A percentile compares a stretch with the other conserved stretches of the same genome.
Conservation (phyloP, 2,888 invertebrate species). For the Frankliniella intonsa region DNA sequence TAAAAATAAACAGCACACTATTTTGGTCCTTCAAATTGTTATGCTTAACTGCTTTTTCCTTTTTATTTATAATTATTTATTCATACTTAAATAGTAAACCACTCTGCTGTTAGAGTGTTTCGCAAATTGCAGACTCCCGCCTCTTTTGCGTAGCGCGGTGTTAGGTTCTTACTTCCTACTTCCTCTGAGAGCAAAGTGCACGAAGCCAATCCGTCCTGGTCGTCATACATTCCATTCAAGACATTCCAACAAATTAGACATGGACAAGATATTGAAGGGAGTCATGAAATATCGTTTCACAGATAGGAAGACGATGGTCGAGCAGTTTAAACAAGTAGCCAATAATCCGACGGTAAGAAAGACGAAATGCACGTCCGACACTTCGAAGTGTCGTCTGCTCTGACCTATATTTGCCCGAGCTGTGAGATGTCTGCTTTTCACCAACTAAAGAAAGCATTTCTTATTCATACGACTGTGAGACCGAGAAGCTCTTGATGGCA, state of each 20-base stretch:
- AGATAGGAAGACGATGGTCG: conserved; percentile 79
- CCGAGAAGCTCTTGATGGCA: background rate
- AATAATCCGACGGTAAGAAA: conserved; percentile 78
- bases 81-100: no score
- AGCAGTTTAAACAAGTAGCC: conserved; percentile 84
- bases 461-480: no score
- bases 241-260: conserved; percentile 43
- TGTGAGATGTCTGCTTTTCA: background rate
- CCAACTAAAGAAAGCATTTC: background rate
- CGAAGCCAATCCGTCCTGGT: background rate
- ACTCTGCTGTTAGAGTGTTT: no score
- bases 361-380: background rate
- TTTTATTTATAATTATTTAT: no score
- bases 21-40: no score
- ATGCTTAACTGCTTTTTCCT: no score
- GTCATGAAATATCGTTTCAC: conserved; percentile 83
- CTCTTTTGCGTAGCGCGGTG: no score
- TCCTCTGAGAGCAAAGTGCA: conserved; percentile 1
- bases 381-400: conserved; percentile 27
- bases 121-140: no score
- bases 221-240: background rate
- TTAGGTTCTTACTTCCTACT: background rate
- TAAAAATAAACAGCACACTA: no score
- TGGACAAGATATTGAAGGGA: conserved; percentile 85
- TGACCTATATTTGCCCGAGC: conserved; percentile 29